These are phyloP conservation scores for Caenorhabditis sp. DNA, from an alignment of 2,888 invertebrate species.

Conservation along the genomic window DNA sequence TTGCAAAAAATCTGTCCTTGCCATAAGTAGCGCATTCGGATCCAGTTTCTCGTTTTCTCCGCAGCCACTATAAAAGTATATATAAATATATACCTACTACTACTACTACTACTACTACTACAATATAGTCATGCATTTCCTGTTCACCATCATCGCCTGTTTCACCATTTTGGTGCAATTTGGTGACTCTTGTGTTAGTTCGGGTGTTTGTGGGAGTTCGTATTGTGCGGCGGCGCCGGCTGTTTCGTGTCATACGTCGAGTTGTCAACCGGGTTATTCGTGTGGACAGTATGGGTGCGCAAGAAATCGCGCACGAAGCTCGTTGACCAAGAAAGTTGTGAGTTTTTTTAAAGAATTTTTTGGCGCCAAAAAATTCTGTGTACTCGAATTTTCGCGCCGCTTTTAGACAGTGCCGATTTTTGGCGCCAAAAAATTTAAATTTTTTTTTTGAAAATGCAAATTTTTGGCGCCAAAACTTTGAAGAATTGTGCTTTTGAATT, in stretches of 20 bases:
- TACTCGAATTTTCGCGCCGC: no score
- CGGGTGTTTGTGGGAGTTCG: conserved; percentile 63
- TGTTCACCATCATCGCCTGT: neutral
- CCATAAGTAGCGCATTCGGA: neutral
- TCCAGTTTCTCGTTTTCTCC: neutral
- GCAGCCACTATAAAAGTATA: neutral
- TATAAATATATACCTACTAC: no score
- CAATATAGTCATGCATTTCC: neutral
- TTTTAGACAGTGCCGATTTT: no score
- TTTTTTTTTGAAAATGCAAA: neutral
- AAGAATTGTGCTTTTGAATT: no score
- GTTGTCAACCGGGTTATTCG: conserved; percentile 66
- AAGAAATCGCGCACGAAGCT: conserved; percentile 61
- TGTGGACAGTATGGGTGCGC: conserved; percentile 70
- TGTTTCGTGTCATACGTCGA: conserved; percentile 40
- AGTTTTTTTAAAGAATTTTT: neutral
- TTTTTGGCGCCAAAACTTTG: no score
- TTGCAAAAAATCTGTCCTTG: neutral
- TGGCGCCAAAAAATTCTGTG: no score
- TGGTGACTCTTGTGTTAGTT: conserved; percentile 36
- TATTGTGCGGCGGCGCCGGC: conserved; percentile 55
- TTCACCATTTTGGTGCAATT: neutral
- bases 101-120: neutral
- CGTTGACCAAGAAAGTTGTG: conserved; percentile 61
- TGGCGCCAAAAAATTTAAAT: no score